phyloP scores from a whole-genome alignment of 1,140 invertebrate species.

The Drosophila busckii region DNA sequence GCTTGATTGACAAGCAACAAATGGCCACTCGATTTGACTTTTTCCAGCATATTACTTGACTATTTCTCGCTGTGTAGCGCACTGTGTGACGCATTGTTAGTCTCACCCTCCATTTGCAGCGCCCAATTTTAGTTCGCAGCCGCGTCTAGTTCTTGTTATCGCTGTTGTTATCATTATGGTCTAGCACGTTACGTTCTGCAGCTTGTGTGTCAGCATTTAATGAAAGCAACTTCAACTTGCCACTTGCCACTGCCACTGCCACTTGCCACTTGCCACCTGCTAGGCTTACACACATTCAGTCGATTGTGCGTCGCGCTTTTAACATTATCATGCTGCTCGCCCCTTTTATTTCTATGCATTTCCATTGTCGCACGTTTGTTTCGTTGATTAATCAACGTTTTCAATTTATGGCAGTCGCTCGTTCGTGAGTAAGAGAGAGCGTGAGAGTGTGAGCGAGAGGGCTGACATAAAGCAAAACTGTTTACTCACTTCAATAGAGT shows the following conservation, averaged over 20 bases:
- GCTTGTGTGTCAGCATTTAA: conserved; percentile 53
- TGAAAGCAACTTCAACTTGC: conserved; percentile 37
- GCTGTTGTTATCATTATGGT: conserved; percentile 37
- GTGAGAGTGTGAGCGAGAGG: not conserved
- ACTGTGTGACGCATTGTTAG: too few species aligned
- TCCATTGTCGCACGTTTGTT: conserved; percentile 32
- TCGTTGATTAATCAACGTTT: conserved; percentile 74
- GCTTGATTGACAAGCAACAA: too few species aligned
- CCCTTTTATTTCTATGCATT: not conserved
- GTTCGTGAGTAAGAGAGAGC: not conserved
- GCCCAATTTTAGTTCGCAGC: too few species aligned
- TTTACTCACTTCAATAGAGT: conserved; percentile 69
- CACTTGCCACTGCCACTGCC: conserved; percentile 28
- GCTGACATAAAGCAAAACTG: conserved; percentile 55
- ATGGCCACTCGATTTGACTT: too few species aligned
- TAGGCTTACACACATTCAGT: conserved; percentile 8
- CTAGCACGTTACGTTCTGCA: conserved; percentile 46
- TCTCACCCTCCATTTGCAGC: not conserved
- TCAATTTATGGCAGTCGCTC: conserved; percentile 67
- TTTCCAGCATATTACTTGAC: too few species aligned
- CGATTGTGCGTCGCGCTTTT: conserved; percentile 34
- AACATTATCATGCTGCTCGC: conserved; percentile 39
- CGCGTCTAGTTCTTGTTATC: conserved; percentile 27
- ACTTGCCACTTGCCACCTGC: conserved; percentile 43
- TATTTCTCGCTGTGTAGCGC: too few species aligned